Percentiles rank a stretch among this genome's conserved stretches.
These are phyloP conservation scores for Hystrix brachyura DNA, from an alignment of 2,113 vertebrate species.

Conservation along the genomic window DNA sequence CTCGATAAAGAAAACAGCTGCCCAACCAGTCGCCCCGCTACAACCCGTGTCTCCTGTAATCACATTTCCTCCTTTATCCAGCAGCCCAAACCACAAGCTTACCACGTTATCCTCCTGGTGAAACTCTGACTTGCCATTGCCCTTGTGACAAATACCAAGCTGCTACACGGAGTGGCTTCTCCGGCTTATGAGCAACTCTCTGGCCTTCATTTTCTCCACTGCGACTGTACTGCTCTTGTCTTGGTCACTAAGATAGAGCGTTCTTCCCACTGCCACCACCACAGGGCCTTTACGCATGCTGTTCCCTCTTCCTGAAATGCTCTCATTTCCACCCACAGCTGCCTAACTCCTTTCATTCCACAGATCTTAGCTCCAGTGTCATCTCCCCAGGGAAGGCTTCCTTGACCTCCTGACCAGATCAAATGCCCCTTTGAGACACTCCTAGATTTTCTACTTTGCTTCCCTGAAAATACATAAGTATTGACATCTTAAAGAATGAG, in stretches of 20 bases:
- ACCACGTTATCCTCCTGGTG: background rate
- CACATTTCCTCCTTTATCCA: background rate
- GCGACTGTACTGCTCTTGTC: background rate
- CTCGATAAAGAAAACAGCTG: background rate
- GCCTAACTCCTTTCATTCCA: background rate
- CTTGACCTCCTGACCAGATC: background rate
- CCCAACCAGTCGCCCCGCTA: background rate
- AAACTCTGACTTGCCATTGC: background rate
- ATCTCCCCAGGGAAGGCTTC: background rate
- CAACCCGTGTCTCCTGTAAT: background rate
- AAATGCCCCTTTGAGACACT: background rate
- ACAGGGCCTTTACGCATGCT: background rate
- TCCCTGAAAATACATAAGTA: background rate
- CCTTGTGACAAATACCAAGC: background rate
- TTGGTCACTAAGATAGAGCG: no score
- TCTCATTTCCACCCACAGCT: background rate
- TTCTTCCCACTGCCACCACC: background rate
- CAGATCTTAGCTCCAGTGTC: background rate
- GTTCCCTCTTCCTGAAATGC: background rate
- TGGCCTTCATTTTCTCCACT: background rate
- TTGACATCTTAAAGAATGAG: background rate
- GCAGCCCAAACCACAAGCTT: background rate
- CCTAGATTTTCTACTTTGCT: background rate
- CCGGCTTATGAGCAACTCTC: no score
- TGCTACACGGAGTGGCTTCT: no score